Evolutionary conservation across 2,888 invertebrate species (phyloP).

Genomic region (Physocephala rufipes): DNA sequence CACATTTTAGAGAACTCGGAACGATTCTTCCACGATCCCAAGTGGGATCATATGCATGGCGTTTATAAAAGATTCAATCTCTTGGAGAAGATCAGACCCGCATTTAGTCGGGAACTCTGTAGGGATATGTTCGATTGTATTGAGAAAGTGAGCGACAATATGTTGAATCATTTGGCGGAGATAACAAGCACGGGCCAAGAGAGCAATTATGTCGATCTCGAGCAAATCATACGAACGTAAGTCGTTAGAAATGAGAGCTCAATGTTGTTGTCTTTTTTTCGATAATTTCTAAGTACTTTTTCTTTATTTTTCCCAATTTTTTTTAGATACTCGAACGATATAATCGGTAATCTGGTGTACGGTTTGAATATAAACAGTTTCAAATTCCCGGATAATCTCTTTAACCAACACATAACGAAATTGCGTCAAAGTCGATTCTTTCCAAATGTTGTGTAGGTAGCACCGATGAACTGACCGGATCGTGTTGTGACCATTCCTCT

Average conservation of each 20-base stretch:
- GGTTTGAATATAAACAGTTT: slow-evolving; percentile 65
- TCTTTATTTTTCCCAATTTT: background rate
- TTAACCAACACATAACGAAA: slow-evolving; percentile 24
- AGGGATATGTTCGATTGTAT: slow-evolving; percentile 72
- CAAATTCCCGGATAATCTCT: slow-evolving; percentile 51
- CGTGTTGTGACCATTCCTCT: too few species aligned
- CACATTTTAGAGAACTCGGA: slow-evolving; percentile 72
- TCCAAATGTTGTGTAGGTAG: slow-evolving; percentile 11
- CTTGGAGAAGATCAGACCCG: slow-evolving; percentile 72
- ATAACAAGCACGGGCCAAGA: slow-evolving; percentile 49
- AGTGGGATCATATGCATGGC: slow-evolving; percentile 68
- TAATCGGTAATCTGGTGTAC: slow-evolving; percentile 67
- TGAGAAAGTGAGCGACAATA: slow-evolving; percentile 69
- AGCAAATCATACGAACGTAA: slow-evolving; percentile 54
- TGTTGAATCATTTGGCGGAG: slow-evolving; percentile 64
- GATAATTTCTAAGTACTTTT: background rate
- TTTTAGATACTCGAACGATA: slow-evolving; percentile 65
- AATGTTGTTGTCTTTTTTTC: too few species aligned
- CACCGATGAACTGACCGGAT: background rate
- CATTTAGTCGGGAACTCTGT: slow-evolving; percentile 73
- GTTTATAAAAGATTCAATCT: slow-evolving; percentile 71
- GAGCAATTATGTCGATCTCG: slow-evolving; percentile 49
- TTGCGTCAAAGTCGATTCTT: slow-evolving; percentile 39
- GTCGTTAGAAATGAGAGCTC: slow-evolving; percentile 40
- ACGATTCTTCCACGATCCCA: slow-evolving; percentile 71